Evolutionary conservation across 2,888 invertebrate genomes (phyloP).

Genomic region (Hydrotaea cyrtoneurina): DNA sequence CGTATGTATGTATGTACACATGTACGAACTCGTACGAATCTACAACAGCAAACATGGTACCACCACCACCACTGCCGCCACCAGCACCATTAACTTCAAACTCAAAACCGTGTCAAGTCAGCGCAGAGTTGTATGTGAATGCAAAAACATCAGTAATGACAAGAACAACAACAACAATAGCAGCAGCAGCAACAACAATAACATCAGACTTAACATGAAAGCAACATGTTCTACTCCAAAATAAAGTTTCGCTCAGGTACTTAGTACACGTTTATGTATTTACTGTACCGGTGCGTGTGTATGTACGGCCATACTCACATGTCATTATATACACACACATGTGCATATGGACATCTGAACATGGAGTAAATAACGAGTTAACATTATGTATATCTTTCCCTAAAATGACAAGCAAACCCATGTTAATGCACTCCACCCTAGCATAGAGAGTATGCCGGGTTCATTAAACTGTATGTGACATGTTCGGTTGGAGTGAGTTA

Average conservation of each 20-base stretch:
- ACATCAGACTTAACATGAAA: slow-evolving; percentile 11
- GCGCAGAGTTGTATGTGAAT: slow-evolving; percentile 41
- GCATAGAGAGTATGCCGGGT: too few relatives aligned
- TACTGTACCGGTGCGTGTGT: too few relatives aligned
- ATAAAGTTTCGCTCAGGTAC: not conserved
- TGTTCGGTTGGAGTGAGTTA: not conserved
- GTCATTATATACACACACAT: too few relatives aligned
- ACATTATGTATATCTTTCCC: slow-evolving; percentile 18
- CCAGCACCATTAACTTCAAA: not conserved
- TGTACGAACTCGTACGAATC: too few relatives aligned
- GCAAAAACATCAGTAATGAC: slow-evolving; percentile 33
- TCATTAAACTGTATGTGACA: not conserved
- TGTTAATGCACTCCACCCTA: not conserved
- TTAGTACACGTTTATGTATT: too few relatives aligned
- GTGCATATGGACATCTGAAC: too few relatives aligned
- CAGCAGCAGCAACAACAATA: slow-evolving; percentile 9
- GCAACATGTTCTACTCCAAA: slow-evolving; percentile 56
- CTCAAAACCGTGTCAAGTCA: not conserved
- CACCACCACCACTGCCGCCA: not conserved
- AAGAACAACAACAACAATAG: slow-evolving; percentile 1
- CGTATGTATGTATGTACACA: slow-evolving; percentile 46
- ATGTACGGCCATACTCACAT: too few relatives aligned
- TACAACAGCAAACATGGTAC: not conserved
- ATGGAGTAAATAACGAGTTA: too few relatives aligned
- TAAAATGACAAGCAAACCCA: not conserved